Evolutionary conservation across 92 coral and sea anemone species (phyloP).

Genomic region (Epizoanthus rinbou): DNA sequence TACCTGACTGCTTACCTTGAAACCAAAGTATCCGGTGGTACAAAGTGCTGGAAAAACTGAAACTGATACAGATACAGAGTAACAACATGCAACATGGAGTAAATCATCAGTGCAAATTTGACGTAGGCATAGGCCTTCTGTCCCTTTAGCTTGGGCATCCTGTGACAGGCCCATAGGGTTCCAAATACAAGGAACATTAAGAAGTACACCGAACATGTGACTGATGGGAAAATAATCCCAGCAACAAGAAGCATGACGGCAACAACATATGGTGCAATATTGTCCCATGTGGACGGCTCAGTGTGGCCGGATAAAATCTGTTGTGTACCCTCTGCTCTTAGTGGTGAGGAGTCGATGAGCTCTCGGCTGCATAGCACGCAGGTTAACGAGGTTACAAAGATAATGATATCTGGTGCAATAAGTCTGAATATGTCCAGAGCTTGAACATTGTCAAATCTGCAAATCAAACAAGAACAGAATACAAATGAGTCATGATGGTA

Average conservation of each 20-base stretch:
- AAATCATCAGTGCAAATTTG: slow-evolving; percentile 84
- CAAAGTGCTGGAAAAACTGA: slow-evolving; percentile 83
- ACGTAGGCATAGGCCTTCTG: slow-evolving; percentile 77
- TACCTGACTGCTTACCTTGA: slow-evolving; percentile 66
- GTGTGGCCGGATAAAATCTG: slow-evolving; percentile 37
- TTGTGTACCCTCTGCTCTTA: slow-evolving; percentile 61
- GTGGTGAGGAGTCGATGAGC: slow-evolving; percentile 59
- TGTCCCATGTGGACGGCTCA: slow-evolving; percentile 68
- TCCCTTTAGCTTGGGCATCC: slow-evolving; percentile 63
- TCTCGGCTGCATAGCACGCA: slow-evolving; percentile 80
- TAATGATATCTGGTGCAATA: slow-evolving; percentile 82
- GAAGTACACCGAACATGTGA: slow-evolving; percentile 84
- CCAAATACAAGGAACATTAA: slow-evolving; percentile 80
- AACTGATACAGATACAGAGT: slow-evolving; percentile 87
- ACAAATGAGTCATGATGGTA: background rate
- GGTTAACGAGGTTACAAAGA: slow-evolving; percentile 73
- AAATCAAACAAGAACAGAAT: background rate
- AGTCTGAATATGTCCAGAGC: slow-evolving; percentile 83
- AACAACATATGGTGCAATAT: slow-evolving; percentile 83
- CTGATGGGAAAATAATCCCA: slow-evolving; percentile 88
- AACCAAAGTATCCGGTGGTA: slow-evolving; percentile 79
- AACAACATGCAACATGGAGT: slow-evolving; percentile 82
- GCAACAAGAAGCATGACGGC: slow-evolving; percentile 84
- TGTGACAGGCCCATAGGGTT: slow-evolving; percentile 94
- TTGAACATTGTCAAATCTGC: slow-evolving; percentile 91